Conservation (phyloP, 1,140 invertebrate genomes). For the Chlorops oryzae region DNA sequence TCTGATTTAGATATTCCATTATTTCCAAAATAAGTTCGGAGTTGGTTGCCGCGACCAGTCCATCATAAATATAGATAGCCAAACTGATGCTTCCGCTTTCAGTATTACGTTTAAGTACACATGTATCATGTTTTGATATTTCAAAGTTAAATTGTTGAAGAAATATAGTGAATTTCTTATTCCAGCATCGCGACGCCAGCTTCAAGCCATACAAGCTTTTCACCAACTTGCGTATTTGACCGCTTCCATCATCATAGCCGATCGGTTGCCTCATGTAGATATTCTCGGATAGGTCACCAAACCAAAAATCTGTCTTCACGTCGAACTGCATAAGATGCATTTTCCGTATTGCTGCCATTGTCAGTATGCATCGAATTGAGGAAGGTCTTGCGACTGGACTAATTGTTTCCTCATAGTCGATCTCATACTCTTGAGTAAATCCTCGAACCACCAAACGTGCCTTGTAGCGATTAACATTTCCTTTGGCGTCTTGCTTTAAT, state of each 20-base stretch:
- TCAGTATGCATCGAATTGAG: conserved; percentile 3
- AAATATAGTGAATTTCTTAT: conserved; percentile 23
- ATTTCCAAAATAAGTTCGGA: conserved; percentile 18
- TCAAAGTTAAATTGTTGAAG: too few species aligned
- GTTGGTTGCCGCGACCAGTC: conserved; percentile 30
- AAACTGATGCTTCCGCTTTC: conserved; percentile 32
- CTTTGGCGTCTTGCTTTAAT: conserved; percentile 17
- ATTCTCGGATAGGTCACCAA: conserved; percentile 43
- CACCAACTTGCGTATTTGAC: conserved; percentile 17
- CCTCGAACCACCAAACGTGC: conserved; percentile 1
- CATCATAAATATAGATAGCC: conserved; percentile 46
- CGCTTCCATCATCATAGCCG: conserved; percentile 18
- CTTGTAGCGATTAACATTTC: neutral
- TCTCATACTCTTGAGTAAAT: conserved; percentile 6
- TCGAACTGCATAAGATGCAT: conserved; percentile 42
- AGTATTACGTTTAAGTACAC: too few species aligned
- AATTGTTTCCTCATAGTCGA: conserved; percentile 1
- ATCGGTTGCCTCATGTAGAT: conserved; percentile 46
- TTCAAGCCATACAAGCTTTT: conserved; percentile 32
- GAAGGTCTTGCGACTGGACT: neutral
- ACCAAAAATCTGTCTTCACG: conserved; percentile 44
- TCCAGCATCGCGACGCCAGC: conserved; percentile 28
- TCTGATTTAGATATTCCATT: conserved; percentile 19
- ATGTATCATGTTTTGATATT: too few species aligned
- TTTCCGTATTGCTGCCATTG: conserved; percentile 15